phyloP scores from a whole-genome alignment of 2,797 vertebrate species.

The Pipistrellus pipistrellus region DNA sequence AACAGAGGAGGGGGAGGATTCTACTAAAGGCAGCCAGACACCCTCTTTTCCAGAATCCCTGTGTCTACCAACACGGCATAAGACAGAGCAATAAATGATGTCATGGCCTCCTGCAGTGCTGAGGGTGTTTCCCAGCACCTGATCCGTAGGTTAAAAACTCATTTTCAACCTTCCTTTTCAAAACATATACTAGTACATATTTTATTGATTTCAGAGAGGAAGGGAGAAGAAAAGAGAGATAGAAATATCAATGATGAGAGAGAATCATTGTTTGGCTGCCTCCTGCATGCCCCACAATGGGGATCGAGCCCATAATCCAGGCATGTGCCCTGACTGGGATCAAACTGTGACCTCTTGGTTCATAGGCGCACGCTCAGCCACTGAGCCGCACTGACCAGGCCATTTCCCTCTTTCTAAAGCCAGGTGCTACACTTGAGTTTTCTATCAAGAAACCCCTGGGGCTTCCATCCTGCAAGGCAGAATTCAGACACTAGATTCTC shows the following conservation, averaged over 20 bases:
- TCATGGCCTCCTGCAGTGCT: not conserved
- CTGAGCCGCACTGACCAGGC: no score
- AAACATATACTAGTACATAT: no score
- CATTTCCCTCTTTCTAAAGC: not conserved
- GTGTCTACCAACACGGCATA: not conserved
- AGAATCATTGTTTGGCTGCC: no score
- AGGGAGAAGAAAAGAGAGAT: no score
- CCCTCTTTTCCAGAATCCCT: not conserved
- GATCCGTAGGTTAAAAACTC: constrained; percentile 29
- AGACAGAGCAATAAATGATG: not conserved
- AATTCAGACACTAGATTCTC: constrained; percentile 40
- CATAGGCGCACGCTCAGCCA: no score
- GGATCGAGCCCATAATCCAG: no score
- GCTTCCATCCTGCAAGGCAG: not conserved
- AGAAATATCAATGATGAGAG: no score
- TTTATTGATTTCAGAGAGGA: no score
- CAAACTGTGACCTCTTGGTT: no score
- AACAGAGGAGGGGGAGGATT: not conserved
- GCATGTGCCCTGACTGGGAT: no score
- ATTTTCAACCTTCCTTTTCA: not conserved
- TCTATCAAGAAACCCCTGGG: not conserved
- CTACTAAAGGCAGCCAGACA: not conserved
- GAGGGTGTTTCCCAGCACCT: not conserved
- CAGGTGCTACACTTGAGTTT: not conserved
- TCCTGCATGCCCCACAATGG: no score